phyloP scores from a whole-genome alignment of 2,113 vertebrate species.

The Callaeas wilsoni region DNA sequence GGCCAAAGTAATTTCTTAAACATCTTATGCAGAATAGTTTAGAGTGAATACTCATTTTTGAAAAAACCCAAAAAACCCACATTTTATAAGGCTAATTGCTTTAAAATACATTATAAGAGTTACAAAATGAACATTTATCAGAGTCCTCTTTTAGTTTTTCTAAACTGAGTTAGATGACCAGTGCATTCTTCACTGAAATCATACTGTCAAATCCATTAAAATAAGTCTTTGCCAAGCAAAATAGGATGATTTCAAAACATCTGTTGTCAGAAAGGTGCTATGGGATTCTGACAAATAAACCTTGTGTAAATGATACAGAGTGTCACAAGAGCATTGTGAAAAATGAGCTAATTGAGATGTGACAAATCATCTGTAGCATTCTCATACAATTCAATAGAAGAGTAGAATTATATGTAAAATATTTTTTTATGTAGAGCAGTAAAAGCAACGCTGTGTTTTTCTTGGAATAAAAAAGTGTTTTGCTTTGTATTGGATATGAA shows the following conservation, averaged over 20 bases:
- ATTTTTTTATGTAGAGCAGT: not conserved
- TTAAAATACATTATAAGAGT: not conserved
- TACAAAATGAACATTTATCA: not conserved
- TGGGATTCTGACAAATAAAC: constrained; percentile 29
- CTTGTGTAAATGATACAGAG: not conserved
- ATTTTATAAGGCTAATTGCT: not conserved
- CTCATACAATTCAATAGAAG: not conserved
- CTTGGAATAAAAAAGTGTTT: not conserved
- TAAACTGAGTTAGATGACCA: not conserved
- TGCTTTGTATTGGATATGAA: not conserved
- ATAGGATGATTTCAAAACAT: constrained; percentile 8
- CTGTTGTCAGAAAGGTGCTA: not conserved
- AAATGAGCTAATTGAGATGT: not conserved
- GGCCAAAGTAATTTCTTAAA: not conserved
- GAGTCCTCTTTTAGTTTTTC: not conserved
- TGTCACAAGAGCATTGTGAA: constrained; percentile 38
- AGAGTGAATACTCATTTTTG: not conserved
- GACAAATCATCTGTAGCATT: not conserved
- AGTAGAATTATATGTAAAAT: not conserved
- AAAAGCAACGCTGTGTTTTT: not conserved
- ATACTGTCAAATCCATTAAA: not conserved
- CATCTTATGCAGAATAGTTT: not conserved
- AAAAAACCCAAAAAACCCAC: not conserved
- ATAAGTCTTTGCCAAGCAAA: not conserved
- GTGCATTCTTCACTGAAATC: not conserved